A percentile compares a stretch with the other conserved stretches of the same genome.
phyloP scores from a whole-genome alignment of 2,113 vertebrate species.

The Lophura nycthemera region DNA sequence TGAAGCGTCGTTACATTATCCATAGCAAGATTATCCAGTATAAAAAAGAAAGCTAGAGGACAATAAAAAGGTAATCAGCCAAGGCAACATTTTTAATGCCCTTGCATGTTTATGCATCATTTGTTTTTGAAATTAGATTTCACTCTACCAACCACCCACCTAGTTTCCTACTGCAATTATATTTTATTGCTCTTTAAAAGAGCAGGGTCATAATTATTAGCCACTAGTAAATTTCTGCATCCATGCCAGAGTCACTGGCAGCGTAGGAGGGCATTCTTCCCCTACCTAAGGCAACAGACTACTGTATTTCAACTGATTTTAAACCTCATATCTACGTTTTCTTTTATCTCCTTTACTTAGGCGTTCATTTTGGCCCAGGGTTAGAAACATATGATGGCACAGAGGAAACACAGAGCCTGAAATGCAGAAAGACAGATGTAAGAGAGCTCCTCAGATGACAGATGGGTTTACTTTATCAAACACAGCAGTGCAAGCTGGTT shows the following conservation, averaged over 20 bases:
- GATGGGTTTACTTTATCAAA: neutral
- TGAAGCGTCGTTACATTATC: neutral
- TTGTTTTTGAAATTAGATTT: constrained; percentile 33
- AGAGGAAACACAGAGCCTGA: neutral
- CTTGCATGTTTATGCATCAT: neutral
- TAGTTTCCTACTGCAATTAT: neutral
- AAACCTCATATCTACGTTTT: neutral
- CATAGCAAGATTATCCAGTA: neutral
- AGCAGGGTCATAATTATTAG: neutral
- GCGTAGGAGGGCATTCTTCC: neutral
- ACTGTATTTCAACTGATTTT: neutral
- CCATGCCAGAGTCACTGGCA: neutral
- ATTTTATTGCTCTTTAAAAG: neutral
- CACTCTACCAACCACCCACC: neutral
- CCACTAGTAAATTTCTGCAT: neutral
- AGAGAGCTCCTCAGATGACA: neutral
- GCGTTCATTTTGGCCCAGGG: neutral
- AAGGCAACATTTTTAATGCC: neutral
- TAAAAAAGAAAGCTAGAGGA: neutral
- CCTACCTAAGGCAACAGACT: neutral
- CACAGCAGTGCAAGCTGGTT: neutral
- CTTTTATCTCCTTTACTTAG: neutral
- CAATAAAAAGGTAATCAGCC: neutral
- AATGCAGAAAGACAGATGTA: too few relatives aligned
- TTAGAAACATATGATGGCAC: neutral